Evolutionary conservation across 2,113 vertebrate genomes (phyloP).

Genomic region (Tenrec ecaudatus): DNA sequence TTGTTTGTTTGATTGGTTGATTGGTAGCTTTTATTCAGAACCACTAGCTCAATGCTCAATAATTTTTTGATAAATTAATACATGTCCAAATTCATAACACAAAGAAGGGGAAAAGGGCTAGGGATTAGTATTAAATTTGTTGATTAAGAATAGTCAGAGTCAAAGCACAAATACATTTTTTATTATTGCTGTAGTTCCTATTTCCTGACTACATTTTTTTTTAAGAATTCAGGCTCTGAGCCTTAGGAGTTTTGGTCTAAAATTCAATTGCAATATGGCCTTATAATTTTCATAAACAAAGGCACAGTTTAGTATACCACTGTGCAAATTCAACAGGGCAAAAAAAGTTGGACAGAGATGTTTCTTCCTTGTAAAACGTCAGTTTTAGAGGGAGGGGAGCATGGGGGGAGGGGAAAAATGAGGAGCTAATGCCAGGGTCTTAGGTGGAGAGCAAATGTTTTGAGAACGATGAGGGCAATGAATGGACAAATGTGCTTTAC

Average conservation of each 20-base stretch:
- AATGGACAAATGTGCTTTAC: too few relatives aligned
- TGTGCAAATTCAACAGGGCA: conserved; percentile 17
- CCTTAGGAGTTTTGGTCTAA: neutral
- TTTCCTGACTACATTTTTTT: neutral
- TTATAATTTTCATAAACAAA: neutral
- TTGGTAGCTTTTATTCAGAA: neutral
- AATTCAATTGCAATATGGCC: neutral
- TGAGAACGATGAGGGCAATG: too few relatives aligned
- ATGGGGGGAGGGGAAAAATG: too few relatives aligned
- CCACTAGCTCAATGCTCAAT: neutral
- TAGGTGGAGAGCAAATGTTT: too few relatives aligned
- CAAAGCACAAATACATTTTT: neutral
- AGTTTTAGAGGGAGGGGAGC: too few relatives aligned
- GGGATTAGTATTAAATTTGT: neutral
- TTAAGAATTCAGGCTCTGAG: neutral
- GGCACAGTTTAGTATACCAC: neutral
- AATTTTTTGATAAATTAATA: neutral
- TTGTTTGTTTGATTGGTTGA: neutral
- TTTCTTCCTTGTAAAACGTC: neutral
- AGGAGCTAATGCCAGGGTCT: too few relatives aligned
- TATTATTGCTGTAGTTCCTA: neutral
- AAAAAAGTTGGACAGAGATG: neutral
- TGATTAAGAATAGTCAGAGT: neutral
- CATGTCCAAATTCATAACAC: neutral
- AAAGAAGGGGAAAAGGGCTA: conserved; percentile 2